Evolutionary conservation across 2,797 vertebrate species (phyloP).

Genomic region (Squalus acanthias): DNA sequence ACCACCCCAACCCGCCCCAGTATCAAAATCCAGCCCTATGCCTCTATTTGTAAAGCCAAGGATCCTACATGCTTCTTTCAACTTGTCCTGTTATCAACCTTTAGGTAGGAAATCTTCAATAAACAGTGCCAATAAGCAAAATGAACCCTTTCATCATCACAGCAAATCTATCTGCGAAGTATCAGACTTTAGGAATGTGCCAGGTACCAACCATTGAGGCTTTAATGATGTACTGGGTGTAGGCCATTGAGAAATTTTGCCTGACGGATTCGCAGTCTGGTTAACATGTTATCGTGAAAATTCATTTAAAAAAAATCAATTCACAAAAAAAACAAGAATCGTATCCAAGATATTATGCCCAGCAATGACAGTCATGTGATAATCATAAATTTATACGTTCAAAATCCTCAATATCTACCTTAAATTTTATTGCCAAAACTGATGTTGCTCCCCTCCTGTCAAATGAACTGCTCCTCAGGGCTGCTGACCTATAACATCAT

Average conservation of each 20-base stretch:
- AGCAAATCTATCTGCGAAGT: background rate
- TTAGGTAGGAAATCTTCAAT: background rate
- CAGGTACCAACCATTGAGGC: background rate
- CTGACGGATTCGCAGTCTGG: background rate
- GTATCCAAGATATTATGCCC: background rate
- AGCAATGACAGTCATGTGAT: background rate
- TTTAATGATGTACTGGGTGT: background rate
- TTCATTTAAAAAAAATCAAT: background rate
- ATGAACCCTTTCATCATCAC: background rate
- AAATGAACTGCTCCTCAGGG: conserved; percentile 37
- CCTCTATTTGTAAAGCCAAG: background rate
- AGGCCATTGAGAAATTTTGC: background rate
- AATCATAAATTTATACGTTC: conserved; percentile 24
- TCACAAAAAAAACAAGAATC: background rate
- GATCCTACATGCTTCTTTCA: background rate
- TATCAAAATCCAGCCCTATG: no score
- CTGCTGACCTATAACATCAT: conserved; percentile 38
- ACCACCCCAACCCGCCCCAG: no score
- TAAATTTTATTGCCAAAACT: conserved; percentile 37
- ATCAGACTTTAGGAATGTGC: background rate
- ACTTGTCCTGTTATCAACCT: background rate
- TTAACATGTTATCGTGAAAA: background rate
- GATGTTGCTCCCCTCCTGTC: conserved; percentile 35
- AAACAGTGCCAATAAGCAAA: background rate
- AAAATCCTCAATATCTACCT: conserved; percentile 38